These are phyloP conservation scores for Paracyclopina nana DNA, from an alignment of 1,140 invertebrate genomes.

Conservation along the genomic window DNA sequence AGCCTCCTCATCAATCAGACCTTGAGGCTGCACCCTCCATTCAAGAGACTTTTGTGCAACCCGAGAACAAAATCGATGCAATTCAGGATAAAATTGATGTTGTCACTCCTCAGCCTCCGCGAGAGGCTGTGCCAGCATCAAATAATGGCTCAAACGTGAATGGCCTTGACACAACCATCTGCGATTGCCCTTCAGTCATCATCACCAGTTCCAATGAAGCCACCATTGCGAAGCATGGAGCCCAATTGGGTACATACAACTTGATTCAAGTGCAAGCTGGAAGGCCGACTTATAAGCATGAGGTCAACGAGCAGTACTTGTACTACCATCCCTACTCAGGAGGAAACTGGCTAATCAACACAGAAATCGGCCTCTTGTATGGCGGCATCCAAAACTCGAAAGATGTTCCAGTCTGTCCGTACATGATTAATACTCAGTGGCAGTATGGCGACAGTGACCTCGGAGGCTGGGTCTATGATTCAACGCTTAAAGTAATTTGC, in stretches of 20 bases:
- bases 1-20: no score
- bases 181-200: background rate
- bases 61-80: no score
- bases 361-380: background rate
- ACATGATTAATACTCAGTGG: background rate
- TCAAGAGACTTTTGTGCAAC: no score
- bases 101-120: no score
- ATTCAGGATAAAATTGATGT: no score
- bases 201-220: background rate
- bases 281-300: background rate
- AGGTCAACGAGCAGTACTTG: background rate
- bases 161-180: background rate
- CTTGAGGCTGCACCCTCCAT: no score
- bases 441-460: background rate
- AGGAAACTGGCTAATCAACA: conserved; percentile 1
- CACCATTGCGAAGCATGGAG: background rate
- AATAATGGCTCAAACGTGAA: no score
- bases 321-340: conserved; percentile 2
- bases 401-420: background rate
- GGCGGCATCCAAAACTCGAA: background rate
- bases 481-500: background rate
- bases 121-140: no score
- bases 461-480: background rate
- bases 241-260: background rate
- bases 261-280: background rate